phyloP scores from a whole-genome alignment of 1,140 invertebrate genomes.

The Latrodectus geometricus region DNA sequence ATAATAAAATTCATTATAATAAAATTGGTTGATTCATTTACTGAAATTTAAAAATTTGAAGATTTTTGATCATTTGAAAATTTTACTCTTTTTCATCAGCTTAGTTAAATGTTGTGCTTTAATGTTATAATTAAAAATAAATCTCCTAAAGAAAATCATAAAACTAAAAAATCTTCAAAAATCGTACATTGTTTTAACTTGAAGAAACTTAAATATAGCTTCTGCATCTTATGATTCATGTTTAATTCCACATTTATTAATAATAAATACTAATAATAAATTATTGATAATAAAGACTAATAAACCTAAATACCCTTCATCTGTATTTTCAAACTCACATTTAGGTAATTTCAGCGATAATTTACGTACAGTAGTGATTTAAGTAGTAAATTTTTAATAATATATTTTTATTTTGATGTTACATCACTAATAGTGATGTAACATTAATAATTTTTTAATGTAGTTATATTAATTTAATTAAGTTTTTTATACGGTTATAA shows the following conservation, averaged over 20 bases:
- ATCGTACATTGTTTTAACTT: conserved; percentile 34
- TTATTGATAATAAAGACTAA: too few relatives aligned
- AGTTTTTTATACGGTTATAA: too few relatives aligned
- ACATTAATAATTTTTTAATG: too few relatives aligned
- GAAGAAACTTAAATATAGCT: conserved; percentile 46
- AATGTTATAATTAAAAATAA: conserved; percentile 49
- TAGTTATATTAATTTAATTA: too few relatives aligned
- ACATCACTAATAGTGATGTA: too few relatives aligned
- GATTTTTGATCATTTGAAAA: too few relatives aligned
- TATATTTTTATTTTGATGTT: too few relatives aligned
- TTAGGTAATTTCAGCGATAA: conserved; percentile 60
- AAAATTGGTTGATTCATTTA: neutral
- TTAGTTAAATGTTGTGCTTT: too few relatives aligned
- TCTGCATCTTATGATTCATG: conserved; percentile 40
- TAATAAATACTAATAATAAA: too few relatives aligned
- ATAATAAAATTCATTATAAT: too few relatives aligned
- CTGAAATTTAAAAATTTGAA: neutral
- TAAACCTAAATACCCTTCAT: conserved; percentile 61
- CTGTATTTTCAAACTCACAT: conserved; percentile 44
- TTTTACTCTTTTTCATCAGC: too few relatives aligned
- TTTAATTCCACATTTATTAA: conserved; percentile 38
- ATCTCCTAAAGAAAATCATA: conserved; percentile 56
- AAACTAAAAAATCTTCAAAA: conserved; percentile 55
- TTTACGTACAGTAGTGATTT: conserved; percentile 33
- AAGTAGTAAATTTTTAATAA: too few relatives aligned